A percentile compares a stretch with the other conserved stretches of the same genome.
phyloP scores from a whole-genome alignment of 2,113 vertebrate genomes.

The Muntiacus muntjak region DNA sequence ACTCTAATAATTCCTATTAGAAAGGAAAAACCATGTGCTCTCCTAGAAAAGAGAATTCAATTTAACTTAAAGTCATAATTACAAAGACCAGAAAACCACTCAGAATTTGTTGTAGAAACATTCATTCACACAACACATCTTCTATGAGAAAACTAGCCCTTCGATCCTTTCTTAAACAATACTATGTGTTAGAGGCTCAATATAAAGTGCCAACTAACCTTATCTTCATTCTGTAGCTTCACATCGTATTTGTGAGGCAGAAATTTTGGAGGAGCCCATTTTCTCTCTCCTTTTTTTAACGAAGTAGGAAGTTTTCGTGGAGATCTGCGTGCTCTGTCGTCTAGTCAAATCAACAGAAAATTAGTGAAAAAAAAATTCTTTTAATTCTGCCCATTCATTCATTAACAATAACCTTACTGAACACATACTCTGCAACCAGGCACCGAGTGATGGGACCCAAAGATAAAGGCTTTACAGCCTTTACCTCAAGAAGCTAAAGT shows the following conservation, averaged over 20 bases:
- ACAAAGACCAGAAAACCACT: not conserved
- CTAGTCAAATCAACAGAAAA: slow-evolving; percentile 76
- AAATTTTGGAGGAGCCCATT: slow-evolving; percentile 97
- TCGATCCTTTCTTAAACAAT: not conserved
- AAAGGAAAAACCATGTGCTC: not conserved
- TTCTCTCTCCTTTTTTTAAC: slow-evolving; percentile 95
- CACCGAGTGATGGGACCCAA: not conserved
- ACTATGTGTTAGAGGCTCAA: not conserved
- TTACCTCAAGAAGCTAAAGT: not conserved
- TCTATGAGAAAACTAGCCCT: not conserved
- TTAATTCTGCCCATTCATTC: slow-evolving; percentile 16
- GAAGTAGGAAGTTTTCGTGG: slow-evolving; percentile 94
- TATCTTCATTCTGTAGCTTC: slow-evolving; percentile 94
- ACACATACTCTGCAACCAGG: not conserved
- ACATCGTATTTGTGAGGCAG: slow-evolving; percentile 97
- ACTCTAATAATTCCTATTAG: not conserved
- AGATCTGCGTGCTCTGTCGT: slow-evolving; percentile 93
- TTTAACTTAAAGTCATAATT: not conserved
- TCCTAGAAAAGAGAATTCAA: not conserved
- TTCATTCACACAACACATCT: not conserved
- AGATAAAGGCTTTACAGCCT: not conserved
- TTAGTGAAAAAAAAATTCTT: slow-evolving; percentile 20
- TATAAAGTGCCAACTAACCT: slow-evolving; percentile 80
- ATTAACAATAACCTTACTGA: not conserved
- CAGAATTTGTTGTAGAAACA: not conserved